Evolutionary conservation across 2,888 invertebrate species (phyloP).

Genomic region (Tinea trinotella): DNA sequence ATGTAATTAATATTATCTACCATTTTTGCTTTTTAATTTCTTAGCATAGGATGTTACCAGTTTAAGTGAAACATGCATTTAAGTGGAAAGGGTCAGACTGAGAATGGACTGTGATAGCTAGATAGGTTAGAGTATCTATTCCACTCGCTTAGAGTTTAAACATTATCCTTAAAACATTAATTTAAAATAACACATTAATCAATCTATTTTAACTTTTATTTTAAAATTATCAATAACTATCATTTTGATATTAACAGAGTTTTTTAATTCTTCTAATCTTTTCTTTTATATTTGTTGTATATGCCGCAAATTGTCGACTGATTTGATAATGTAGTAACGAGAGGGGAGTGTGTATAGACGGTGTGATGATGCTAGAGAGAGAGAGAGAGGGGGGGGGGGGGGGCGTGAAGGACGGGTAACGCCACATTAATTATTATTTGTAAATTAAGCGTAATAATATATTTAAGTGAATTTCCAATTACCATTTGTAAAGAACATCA

Average conservation of each 20-base stretch:
- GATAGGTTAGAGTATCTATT: slow-evolving; percentile 61
- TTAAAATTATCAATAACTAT: neutral
- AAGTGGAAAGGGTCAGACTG: slow-evolving; percentile 69
- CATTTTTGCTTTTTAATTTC: slow-evolving; percentile 48
- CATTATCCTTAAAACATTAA: slow-evolving; percentile 6
- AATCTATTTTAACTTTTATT: neutral
- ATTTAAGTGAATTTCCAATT: slow-evolving; percentile 45
- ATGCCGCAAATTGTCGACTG: slow-evolving; percentile 52
- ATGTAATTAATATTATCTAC: slow-evolving; percentile 51
- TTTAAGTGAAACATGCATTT: slow-evolving; percentile 64
- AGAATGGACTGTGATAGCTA: slow-evolving; percentile 72
- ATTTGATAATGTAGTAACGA: slow-evolving; percentile 47
- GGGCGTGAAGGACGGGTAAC: neutral
- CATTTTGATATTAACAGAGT: too few species aligned
- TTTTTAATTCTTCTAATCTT: too few species aligned
- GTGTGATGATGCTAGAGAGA: neutral
- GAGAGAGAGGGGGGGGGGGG: neutral
- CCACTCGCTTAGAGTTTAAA: slow-evolving; percentile 66
- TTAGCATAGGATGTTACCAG: slow-evolving; percentile 68
- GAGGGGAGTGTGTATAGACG: neutral
- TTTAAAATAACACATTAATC: neutral
- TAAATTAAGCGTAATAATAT: neutral
- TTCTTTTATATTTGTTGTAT: too few species aligned
- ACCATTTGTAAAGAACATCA: slow-evolving; percentile 37
- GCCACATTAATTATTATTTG: neutral